A percentile compares a stretch with the other conserved stretches of the same genome.
These are phyloP conservation scores for Zosterops borbonicus DNA, from an alignment of 2,113 vertebrate genomes.

Conservation along the genomic window DNA sequence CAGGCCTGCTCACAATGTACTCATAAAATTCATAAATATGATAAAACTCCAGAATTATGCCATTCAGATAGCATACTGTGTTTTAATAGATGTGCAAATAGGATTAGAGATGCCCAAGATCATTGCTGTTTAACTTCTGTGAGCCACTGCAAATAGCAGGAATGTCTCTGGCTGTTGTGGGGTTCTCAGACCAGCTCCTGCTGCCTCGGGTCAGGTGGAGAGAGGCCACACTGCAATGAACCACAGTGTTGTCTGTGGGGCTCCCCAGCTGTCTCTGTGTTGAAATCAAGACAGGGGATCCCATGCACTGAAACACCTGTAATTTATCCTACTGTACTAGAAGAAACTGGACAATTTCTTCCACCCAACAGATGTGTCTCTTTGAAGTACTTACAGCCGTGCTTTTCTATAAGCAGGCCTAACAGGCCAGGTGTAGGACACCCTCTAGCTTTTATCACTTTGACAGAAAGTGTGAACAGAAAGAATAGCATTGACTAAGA, in stretches of 20 bases:
- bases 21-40: conserved; percentile 37
- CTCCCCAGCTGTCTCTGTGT: background rate
- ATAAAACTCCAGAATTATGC: background rate
- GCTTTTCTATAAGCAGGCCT: background rate
- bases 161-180: background rate
- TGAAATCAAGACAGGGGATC: background rate
- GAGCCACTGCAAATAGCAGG: conserved; percentile 2
- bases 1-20: background rate
- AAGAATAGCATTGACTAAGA: background rate
- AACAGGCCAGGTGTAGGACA: background rate
- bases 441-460: background rate
- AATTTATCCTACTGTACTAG: background rate
- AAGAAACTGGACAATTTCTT: background rate
- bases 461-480: background rate
- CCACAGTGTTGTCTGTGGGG: background rate
- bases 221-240: background rate
- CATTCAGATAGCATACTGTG: background rate
- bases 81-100: conserved; percentile 16
- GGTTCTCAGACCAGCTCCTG: background rate
- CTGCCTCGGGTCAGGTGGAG: background rate
- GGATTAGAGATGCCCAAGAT: background rate
- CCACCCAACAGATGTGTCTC: background rate
- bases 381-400: background rate
- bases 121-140: conserved; percentile 2
- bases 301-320: background rate